These are phyloP conservation scores for Rhyacophila evoluta DNA, from an alignment of 2,888 invertebrate genomes.

Conservation along the genomic window DNA sequence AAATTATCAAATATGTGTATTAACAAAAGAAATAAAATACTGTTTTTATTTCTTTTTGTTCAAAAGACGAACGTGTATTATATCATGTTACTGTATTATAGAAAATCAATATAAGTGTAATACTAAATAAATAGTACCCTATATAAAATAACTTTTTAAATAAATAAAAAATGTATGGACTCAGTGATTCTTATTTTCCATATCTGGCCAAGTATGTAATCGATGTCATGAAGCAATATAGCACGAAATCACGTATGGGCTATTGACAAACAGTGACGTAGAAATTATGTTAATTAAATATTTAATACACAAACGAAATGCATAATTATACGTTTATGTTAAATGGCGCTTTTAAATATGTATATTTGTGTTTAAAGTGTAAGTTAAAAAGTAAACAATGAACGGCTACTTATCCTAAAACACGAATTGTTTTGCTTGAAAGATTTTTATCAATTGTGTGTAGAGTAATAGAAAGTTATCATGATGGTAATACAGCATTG, in stretches of 20 bases:
- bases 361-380: not conserved
- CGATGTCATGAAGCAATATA: no score
- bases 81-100: no score
- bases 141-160: no score
- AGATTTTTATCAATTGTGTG: slow-evolving; percentile 14
- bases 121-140: no score
- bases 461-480: slow-evolving; percentile 4
- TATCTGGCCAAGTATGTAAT: no score
- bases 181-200: no score
- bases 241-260: not conserved
- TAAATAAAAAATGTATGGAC: no score
- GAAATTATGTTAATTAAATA: not conserved
- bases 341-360: not conserved
- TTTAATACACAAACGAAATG: not conserved
- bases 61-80: no score
- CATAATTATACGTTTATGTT: slow-evolving; percentile 5
- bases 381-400: not conserved
- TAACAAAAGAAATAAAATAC: no score
- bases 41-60: no score
- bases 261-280: not conserved
- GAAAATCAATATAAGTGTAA: no score
- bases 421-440: slow-evolving; percentile 3
- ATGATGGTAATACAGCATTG: not conserved
- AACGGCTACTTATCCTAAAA: not conserved
- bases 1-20: no score